Conservation (phyloP, 2,113 vertebrate species). For the Takifugu bimaculatus region DNA sequence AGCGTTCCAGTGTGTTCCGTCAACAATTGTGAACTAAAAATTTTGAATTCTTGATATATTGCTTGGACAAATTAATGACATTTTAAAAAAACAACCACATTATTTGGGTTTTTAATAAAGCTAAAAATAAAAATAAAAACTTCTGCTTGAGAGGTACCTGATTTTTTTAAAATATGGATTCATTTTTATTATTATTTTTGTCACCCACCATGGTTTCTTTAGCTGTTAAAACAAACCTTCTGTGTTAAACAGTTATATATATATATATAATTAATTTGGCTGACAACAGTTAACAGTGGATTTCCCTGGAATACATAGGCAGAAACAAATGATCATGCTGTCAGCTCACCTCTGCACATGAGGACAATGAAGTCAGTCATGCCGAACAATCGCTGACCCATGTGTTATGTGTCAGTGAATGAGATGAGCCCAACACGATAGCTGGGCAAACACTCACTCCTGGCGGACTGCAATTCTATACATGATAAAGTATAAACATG, state of each 20-base stretch:
- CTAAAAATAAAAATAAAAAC: no score
- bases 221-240: no score
- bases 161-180: no score
- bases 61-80: no score
- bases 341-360: conserved; percentile 52
- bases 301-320: conserved; percentile 34
- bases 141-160: no score
- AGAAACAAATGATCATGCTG: conserved; percentile 49
- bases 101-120: no score
- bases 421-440: conserved; percentile 38
- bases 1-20: no score
- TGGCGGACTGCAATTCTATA: conserved; percentile 39
- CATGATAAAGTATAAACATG: conserved; percentile 51
- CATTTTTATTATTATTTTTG: neutral
- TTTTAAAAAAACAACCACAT: no score
- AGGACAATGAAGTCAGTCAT: conserved; percentile 71
- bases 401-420: conserved; percentile 61
- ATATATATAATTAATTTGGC: neutral
- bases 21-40: no score
- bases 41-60: no score
- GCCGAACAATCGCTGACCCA: conserved; percentile 77
- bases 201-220: no score
- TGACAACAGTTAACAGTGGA: conserved; percentile 11
- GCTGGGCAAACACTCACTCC: conserved; percentile 42
- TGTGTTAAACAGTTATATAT: no score